Evolutionary conservation across 1,140 invertebrate genomes (phyloP).

Genomic region (Dryas iulia): DNA sequence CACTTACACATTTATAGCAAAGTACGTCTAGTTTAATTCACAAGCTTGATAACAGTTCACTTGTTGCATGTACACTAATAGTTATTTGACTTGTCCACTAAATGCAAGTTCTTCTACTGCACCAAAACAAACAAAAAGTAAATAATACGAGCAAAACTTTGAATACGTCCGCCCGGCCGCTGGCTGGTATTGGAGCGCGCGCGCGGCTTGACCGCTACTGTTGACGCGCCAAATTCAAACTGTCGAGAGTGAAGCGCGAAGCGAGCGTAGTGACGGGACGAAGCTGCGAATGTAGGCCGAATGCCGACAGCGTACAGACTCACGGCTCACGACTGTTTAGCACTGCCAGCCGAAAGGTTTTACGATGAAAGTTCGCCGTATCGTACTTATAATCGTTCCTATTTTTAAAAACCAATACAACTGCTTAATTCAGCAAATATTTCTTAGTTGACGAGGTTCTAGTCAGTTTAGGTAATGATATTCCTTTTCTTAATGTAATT

Average conservation of each 20-base stretch:
- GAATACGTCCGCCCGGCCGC: slow-evolving; percentile 43
- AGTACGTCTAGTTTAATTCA: slow-evolving; percentile 28
- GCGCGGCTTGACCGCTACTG: slow-evolving; percentile 56
- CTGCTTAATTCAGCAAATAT: slow-evolving; percentile 36
- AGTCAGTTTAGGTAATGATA: background rate
- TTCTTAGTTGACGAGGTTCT: slow-evolving; percentile 28
- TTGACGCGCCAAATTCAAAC: slow-evolving; percentile 73
- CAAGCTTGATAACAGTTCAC: slow-evolving; percentile 16
- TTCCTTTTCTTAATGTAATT: background rate
- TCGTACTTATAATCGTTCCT: slow-evolving; percentile 36
- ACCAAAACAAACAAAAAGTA: slow-evolving; percentile 63
- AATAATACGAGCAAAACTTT: slow-evolving; percentile 65
- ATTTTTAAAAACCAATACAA: slow-evolving; percentile 29
- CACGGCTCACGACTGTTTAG: slow-evolving; percentile 23
- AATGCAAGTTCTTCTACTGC: slow-evolving; percentile 38
- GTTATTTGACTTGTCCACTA: slow-evolving; percentile 29
- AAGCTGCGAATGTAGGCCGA: slow-evolving; percentile 35
- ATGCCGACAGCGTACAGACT: slow-evolving; percentile 6
- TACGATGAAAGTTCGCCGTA: slow-evolving; percentile 34
- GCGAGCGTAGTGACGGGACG: slow-evolving; percentile 18
- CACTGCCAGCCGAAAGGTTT: slow-evolving; percentile 29
- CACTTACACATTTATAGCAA: slow-evolving; percentile 48
- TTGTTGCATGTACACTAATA: slow-evolving; percentile 33
- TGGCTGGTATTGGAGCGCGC: slow-evolving; percentile 55
- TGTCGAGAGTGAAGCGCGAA: slow-evolving; percentile 37